These are phyloP conservation scores for Seira ritae DNA, from an alignment of 2,888 invertebrate species.

Conservation along the genomic window DNA sequence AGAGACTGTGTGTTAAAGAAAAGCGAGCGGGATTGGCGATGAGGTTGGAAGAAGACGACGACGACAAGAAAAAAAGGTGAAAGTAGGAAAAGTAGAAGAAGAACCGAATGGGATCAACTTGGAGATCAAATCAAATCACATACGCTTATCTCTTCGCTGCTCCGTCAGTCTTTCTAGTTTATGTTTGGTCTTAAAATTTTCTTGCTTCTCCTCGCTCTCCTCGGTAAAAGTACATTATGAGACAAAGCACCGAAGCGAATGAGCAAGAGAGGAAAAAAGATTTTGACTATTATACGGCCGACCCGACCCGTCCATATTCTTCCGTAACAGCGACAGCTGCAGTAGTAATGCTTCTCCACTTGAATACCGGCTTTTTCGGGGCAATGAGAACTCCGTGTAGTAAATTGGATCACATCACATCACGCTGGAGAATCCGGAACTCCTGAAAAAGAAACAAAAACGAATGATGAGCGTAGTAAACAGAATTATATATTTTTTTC, in stretches of 20 bases:
- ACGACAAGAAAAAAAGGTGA: slow-evolving; percentile 35
- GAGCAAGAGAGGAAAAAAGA: slow-evolving; percentile 20
- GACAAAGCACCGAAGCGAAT: background rate
- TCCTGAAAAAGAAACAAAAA: slow-evolving; percentile 21
- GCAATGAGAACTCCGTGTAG: slow-evolving; percentile 44
- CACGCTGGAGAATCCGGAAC: slow-evolving; percentile 14
- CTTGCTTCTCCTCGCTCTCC: background rate
- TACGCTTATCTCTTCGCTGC: slow-evolving; percentile 62
- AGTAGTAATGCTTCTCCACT: slow-evolving; percentile 15
- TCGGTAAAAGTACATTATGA: slow-evolving; percentile 3
- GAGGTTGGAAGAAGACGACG: background rate
- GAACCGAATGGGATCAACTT: slow-evolving; percentile 49
- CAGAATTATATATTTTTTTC: slow-evolving; percentile 22
- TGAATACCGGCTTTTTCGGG: slow-evolving; percentile 34
- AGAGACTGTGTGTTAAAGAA: background rate
- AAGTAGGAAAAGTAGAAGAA: slow-evolving; percentile 35
- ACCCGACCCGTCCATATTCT: slow-evolving; percentile 19
- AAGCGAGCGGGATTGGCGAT: slow-evolving; percentile 14
- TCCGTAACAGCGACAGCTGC: slow-evolving; percentile 46
- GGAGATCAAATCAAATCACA: slow-evolving; percentile 66
- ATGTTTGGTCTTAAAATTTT: background rate
- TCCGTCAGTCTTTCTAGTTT: background rate
- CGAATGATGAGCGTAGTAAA: slow-evolving; percentile 42
- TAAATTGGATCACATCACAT: slow-evolving; percentile 57
- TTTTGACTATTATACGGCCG: slow-evolving; percentile 16